A percentile compares a stretch with the other conserved stretches of the same genome.
Conservation (phyloP, 2,797 vertebrate species). For the Enteromius argenteus region DNA sequence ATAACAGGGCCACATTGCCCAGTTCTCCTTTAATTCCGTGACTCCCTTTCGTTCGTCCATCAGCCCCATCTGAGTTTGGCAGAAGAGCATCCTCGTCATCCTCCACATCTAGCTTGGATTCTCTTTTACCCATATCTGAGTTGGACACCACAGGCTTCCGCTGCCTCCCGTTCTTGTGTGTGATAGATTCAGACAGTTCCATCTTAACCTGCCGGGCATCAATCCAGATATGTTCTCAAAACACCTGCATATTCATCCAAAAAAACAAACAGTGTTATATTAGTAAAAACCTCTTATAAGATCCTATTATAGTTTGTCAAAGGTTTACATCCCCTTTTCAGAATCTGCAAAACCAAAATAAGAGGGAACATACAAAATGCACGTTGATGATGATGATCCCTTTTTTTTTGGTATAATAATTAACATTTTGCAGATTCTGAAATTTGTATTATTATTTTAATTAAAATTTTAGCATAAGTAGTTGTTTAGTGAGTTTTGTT, state of each 20-base stretch:
- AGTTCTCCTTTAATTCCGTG: slow-evolving; percentile 81
- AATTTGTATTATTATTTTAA: too few relatives aligned
- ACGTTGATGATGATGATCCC: too few relatives aligned
- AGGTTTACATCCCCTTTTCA: too few relatives aligned
- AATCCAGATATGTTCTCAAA: slow-evolving; percentile 65
- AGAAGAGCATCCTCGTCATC: slow-evolving; percentile 77
- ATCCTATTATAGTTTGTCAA: too few relatives aligned
- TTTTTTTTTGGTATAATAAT: too few relatives aligned
- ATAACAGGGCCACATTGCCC: slow-evolving; percentile 86
- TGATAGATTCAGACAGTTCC: slow-evolving; percentile 71
- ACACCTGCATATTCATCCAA: slow-evolving; percentile 66
- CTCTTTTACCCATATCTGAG: slow-evolving; percentile 52
- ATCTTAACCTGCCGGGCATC: slow-evolving; percentile 71
- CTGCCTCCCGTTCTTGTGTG: slow-evolving; percentile 78
- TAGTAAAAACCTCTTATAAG: too few relatives aligned
- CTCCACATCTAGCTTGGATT: slow-evolving; percentile 68
- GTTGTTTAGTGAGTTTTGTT: too few relatives aligned
- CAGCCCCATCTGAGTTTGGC: slow-evolving; percentile 57
- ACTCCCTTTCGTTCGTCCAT: slow-evolving; percentile 35
- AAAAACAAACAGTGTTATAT: neutral
- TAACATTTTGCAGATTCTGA: too few relatives aligned
- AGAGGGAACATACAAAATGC: too few relatives aligned
- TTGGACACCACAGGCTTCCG: slow-evolving; percentile 67
- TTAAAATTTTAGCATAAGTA: too few relatives aligned
- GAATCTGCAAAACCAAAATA: too few relatives aligned